Base-by-base conservation (phyloP, 2,888 invertebrate species). In the Iphiclides podalirius region DNA sequence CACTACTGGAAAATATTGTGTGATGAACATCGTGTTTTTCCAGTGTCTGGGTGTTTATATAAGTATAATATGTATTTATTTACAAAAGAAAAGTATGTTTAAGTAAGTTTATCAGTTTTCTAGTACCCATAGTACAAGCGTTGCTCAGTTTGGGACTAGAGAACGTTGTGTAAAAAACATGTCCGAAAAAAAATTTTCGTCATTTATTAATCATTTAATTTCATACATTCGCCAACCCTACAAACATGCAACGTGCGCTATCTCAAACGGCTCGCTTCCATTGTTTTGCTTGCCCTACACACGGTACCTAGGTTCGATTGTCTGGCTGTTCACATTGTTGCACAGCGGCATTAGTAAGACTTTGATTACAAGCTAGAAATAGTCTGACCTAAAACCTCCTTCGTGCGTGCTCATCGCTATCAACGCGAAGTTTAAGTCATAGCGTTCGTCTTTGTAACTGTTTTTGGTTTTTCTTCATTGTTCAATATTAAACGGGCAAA, bases 211-310 rank as follows among this genome's bases (percentile, higher is more conserved):
- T n/a, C n/a, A n/a, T n/a, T n/a, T n/a, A n/a, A n/a, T n/a, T n/a
- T n/a, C n/a, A n/a, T n/a, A n/a, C n/a, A n/a, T 47, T 46, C n/a
- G 46, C 13, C 51, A 52, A 47, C 51, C 51, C 51, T 52, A 47
- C 9, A 35, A 38, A 42, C 12, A 8, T 7, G 46, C 46, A 11
- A 52, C 51, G 46, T 52, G 51, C 51, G 51, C 51, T 52, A 52
- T 52, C 51, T 52, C 51, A 11, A 38, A 23, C 38, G 38, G 23
- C 37, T 41, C 38, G 36, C 11, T 15, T 42, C 51, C 42, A 52
- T 52, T 52, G 51, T 52, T 52, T 41, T 42, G 42, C 34, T 41
- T 47, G 51, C 51, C 51, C 51, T 52, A 42, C 51, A 52, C 51
- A 26, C 34, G 42, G 38, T 34, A 52, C 42, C 23, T 52, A 52